Evolutionary conservation across 2,113 vertebrate genomes (phyloP).

Genomic region (Catharus bicknelli): DNA sequence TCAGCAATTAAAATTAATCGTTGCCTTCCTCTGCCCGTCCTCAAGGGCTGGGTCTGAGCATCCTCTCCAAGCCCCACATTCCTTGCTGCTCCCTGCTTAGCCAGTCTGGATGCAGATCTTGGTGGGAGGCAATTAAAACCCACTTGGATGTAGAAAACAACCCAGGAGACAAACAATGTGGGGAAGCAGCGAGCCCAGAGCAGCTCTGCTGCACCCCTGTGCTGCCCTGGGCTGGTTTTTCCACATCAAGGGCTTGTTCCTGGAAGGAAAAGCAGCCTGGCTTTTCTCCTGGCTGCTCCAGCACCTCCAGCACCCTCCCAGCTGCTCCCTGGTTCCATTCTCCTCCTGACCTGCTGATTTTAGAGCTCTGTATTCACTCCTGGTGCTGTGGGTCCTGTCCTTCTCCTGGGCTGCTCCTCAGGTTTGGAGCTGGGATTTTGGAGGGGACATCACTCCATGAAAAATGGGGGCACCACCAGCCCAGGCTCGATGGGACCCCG

Average conservation of each 20-base stretch:
- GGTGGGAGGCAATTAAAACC: neutral
- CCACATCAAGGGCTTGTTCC: fast-evolving
- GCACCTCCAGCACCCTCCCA: neutral
- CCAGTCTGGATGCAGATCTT: neutral
- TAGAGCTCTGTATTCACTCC: neutral
- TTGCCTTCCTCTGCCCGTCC: neutral
- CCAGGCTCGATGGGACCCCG: fast-evolving
- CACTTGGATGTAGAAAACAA: neutral
- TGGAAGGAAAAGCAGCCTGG: neutral
- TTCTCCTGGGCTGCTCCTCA: neutral
- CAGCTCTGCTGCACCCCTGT: fast-evolving
- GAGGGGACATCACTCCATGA: neutral
- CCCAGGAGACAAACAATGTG: neutral
- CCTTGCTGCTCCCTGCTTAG: neutral
- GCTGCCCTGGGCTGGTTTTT: neutral
- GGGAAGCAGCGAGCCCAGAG: fast-evolving
- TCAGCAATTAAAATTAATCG: conserved; percentile 14
- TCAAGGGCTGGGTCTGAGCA: neutral
- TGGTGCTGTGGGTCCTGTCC: neutral
- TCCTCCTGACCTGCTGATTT: neutral
- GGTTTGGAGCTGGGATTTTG: neutral
- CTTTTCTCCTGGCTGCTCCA: neutral
- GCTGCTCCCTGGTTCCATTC: neutral
- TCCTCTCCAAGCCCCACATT: neutral
- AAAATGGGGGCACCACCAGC: neutral